Evolutionary conservation across 2,797 vertebrate species (phyloP).

Genomic region (Enteromius thamalakanensis): DNA sequence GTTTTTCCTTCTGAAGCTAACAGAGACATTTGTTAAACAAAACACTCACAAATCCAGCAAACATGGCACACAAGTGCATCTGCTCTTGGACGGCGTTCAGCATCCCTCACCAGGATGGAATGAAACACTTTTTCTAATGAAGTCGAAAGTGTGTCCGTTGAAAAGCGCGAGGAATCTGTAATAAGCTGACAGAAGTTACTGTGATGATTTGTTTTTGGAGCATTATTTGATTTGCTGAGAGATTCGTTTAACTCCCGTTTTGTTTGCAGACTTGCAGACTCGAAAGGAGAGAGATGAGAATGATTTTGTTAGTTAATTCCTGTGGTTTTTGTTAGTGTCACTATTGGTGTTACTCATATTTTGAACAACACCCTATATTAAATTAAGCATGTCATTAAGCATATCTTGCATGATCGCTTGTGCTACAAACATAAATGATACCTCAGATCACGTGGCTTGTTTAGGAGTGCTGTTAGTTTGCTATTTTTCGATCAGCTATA

Average conservation of each 20-base stretch:
- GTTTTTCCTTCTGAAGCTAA: slow-evolving; percentile 37
- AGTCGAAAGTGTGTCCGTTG: slow-evolving; percentile 13
- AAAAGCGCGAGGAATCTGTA: slow-evolving; percentile 36
- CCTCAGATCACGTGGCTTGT: neutral
- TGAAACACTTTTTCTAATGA: slow-evolving; percentile 46
- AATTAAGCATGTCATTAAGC: neutral
- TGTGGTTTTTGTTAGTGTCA: slow-evolving; percentile 32
- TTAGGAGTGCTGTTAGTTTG: neutral
- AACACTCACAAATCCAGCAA: slow-evolving; percentile 57
- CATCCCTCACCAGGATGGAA: slow-evolving; percentile 40
- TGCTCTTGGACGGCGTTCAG: slow-evolving; percentile 56
- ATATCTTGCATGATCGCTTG: neutral
- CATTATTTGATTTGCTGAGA: neutral
- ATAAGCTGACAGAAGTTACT: slow-evolving; percentile 30
- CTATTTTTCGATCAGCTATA: neutral
- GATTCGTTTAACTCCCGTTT: neutral
- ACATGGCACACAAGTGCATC: slow-evolving; percentile 54
- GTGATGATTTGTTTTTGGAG: slow-evolving; percentile 12
- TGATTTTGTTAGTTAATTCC: neutral
- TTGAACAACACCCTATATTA: neutral
- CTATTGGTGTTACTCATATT: slow-evolving; percentile 8
- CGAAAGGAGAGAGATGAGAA: neutral
- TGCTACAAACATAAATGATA: neutral
- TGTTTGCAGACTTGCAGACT: slow-evolving; percentile 2
- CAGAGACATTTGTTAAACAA: slow-evolving; percentile 59